Base-by-base conservation (phyloP, 1,140 invertebrate species). In the Euborellia annulipes region DNA sequence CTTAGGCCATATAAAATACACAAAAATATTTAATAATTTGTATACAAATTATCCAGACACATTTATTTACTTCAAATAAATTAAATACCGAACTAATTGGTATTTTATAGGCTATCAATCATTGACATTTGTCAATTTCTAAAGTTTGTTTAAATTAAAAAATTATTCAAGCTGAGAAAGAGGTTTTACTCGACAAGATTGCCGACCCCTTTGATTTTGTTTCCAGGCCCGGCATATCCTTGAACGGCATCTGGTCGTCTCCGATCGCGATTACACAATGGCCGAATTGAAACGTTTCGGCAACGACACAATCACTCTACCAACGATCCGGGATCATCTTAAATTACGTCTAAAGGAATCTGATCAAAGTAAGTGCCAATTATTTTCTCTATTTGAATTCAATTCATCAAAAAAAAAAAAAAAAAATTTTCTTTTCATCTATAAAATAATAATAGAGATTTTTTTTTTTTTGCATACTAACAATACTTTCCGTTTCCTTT, bases 361-460 rank as follows among this genome's bases (percentile, higher is more conserved):
- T 32, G 71, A 77, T 58, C 79, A 80, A 65, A 80, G 83, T 87
- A 70, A 79, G 76, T 71, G n/a, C n/a, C n/a, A n/a, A n/a, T n/a
- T n/a, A n/a, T n/a, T n/a, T n/a, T n/a, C n/a, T n/a, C n/a, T n/a
- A n/a, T n/a, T n/a, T n/a, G n/a, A n/a, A n/a, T n/a, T n/a, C n/a
- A n/a, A n/a, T n/a, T n/a, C n/a, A n/a, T n/a, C n/a, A n/a, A n/a
- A n/a, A n/a, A n/a, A n/a, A n/a, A n/a, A n/a, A n/a, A n/a, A n/a
- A n/a, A n/a, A n/a, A n/a, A n/a, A n/a, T n/a, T n/a, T n/a, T n/a
- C n/a, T n/a, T n/a, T n/a, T n/a, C n/a, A n/a, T n/a, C n/a, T n/a
- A n/a, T n/a, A n/a, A n/a, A n/a, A n/a, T n/a, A n/a, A n/a, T n/a
- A n/a, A n/a, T n/a, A n/a, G n/a, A n/a, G n/a, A n/a, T n/a, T n/a